A percentile compares a stretch with the other conserved stretches of the same genome.
These are phyloP conservation scores for Drosophila ezoana DNA, from an alignment of 2,888 invertebrate species.

Conservation along the genomic window DNA sequence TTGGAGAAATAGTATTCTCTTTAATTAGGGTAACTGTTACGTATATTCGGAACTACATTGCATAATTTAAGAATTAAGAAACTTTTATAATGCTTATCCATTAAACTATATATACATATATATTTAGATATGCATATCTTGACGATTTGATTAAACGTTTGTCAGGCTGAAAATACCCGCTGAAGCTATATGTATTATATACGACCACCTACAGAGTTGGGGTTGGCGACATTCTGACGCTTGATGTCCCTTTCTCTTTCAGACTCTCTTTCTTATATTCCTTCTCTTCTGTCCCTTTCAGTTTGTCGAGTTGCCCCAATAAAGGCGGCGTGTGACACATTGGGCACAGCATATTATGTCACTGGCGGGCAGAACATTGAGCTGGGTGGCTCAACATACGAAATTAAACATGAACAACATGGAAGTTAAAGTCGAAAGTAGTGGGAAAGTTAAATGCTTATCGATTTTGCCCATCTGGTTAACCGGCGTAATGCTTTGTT, in stretches of 20 bases:
- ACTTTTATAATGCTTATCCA: too few relatives aligned
- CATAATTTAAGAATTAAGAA: too few relatives aligned
- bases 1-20: too few relatives aligned
- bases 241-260: conserved; percentile 16
- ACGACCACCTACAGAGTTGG: conserved; percentile 24
- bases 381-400: conserved; percentile 9
- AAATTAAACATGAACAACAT: conserved; percentile 25
- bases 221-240: conserved; percentile 61
- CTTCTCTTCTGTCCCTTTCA: conserved; percentile 3
- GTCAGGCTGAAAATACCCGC: conserved; percentile 13
- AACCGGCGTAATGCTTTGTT: conserved; percentile 44
- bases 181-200: not conserved
- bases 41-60: too few relatives aligned
- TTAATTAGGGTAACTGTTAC: too few relatives aligned
- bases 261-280: not conserved
- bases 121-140: not conserved
- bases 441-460: conserved; percentile 56
- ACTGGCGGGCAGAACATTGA: conserved; percentile 27
- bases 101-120: too few relatives aligned
- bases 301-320: conserved; percentile 21
- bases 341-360: conserved; percentile 67
- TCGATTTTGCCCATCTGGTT: conserved; percentile 61
- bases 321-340: conserved; percentile 53
- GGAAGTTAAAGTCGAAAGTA: conserved; percentile 63
- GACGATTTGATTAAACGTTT: not conserved